Evolutionary conservation across 2,113 vertebrate species (phyloP), one percentile per base, ranked within the genome.

Genomic region (Jacana jacana): DNA sequence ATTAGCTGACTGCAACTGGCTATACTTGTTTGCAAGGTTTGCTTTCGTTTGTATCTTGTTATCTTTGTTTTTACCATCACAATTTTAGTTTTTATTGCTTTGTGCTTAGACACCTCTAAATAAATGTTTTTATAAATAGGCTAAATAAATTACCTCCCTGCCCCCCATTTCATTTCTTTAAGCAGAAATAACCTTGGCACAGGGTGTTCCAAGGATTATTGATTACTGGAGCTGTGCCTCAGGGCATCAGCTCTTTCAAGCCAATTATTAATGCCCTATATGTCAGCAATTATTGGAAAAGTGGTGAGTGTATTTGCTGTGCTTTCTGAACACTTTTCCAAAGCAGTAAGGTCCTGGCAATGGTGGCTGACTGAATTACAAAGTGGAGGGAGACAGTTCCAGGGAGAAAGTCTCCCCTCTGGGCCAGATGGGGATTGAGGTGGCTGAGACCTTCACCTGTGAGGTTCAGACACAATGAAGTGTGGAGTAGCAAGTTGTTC

Each of bases 221-320:
- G 93, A 95, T 95, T 76, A 76, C 63, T 69, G 66, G 70, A 91
- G 49, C 64, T 88, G 44, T 89, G 84, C 93, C 66, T 94, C 28
- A 70, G 89, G 79, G 75, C 66, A 70, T 73, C 61, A 69, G 78
- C 54, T 93, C 63, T 76, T 93, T 82, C 46, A 35, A 95, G 75
- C 54, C 79, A 69, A 30, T 91, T 95, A 95, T 94, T 89, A 95
- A 77, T 69, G 78, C 57, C 78, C 66, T 65, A 9, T 46, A 33
- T 82, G 75, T 91, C 87, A 95, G 89, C 87, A 91, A 54, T 93
- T 95, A 89, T 73, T 89, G 85, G 58, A 89, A 95, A 94, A 95
- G 27, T 4, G 3, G 17, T 73, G 91, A 91, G 85, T 46, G 70
- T 31, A 77, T 89, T 77, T 94, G n/a, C 58, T 88, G 40, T 66